Conservation (phyloP, 2,113 vertebrate genomes). For the Pelobates fuscus region DNA sequence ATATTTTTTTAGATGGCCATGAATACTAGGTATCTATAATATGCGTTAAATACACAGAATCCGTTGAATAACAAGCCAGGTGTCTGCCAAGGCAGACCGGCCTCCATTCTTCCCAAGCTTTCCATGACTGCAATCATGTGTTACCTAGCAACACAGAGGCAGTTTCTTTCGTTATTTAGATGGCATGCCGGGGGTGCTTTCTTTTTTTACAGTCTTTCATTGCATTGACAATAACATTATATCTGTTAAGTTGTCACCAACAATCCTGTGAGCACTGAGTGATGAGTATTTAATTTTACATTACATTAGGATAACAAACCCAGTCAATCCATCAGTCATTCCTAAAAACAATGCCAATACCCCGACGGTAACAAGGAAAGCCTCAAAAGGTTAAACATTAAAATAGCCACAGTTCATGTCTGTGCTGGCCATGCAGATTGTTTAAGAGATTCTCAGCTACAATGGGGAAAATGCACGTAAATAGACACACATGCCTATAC, state of each 20-base stretch:
- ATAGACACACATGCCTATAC: too few relatives aligned
- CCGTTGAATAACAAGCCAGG: neutral
- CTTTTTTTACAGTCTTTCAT: neutral
- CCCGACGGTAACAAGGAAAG: too few relatives aligned
- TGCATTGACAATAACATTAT: neutral
- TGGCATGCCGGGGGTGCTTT: neutral
- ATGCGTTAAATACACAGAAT: neutral
- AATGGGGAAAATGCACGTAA: too few relatives aligned
- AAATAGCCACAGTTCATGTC: too few relatives aligned
- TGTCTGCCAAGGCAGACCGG: neutral
- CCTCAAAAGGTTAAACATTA: too few relatives aligned
- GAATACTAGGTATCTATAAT: neutral
- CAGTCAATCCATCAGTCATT: too few relatives aligned
- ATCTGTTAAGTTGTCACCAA: neutral
- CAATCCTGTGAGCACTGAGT: too few relatives aligned
- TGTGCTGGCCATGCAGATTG: too few relatives aligned
- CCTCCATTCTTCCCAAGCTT: neutral
- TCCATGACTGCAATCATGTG: conserved; percentile 1
- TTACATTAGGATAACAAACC: too few relatives aligned
- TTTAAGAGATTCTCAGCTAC: too few relatives aligned
- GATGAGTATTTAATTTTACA: too few relatives aligned
- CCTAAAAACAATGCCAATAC: too few relatives aligned
- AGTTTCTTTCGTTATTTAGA: neutral
- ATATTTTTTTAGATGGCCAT: neutral
- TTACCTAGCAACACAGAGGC: neutral